These are phyloP conservation scores for Helarctos malayanus DNA, from an alignment of 2,797 vertebrate species.

Conservation along the genomic window DNA sequence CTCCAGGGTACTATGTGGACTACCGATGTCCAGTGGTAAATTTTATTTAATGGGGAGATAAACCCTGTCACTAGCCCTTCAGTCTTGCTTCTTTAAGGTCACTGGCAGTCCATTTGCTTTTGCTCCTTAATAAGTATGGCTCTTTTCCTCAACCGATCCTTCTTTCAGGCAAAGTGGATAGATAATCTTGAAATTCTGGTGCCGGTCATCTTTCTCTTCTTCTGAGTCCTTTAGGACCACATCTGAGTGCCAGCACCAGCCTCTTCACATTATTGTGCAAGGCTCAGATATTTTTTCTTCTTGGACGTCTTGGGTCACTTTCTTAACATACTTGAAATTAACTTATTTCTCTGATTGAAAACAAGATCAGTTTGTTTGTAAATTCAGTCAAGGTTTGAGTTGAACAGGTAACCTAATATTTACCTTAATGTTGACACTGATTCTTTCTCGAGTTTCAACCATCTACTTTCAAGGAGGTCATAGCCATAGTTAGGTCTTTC, in stretches of 20 bases:
- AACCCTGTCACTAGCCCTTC: not conserved
- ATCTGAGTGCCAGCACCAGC: not conserved
- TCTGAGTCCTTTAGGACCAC: not conserved
- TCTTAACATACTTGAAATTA: not conserved
- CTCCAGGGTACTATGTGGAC: not conserved
- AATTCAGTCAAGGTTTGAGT: not conserved
- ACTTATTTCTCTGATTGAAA: not conserved
- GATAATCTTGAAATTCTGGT: not conserved
- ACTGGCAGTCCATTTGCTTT: not conserved
- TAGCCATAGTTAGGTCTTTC: not conserved
- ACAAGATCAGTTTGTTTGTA: not conserved
- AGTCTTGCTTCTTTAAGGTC: not conserved
- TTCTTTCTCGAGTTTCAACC: not conserved
- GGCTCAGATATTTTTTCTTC: not conserved
- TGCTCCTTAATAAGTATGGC: not conserved
- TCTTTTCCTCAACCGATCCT: not conserved
- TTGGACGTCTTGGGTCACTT: not conserved
- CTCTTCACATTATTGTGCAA: not conserved
- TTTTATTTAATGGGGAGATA: not conserved
- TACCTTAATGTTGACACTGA: not conserved
- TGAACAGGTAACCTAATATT: not conserved
- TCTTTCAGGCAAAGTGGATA: not conserved
- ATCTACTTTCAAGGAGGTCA: not conserved
- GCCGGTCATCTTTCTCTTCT: not conserved
- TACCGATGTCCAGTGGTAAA: not conserved